Percentiles rank a stretch among this genome's conserved stretches.
Evolutionary conservation across 2,888 invertebrate species (phyloP).

Genomic region (Epistrophella euchroma): DNA sequence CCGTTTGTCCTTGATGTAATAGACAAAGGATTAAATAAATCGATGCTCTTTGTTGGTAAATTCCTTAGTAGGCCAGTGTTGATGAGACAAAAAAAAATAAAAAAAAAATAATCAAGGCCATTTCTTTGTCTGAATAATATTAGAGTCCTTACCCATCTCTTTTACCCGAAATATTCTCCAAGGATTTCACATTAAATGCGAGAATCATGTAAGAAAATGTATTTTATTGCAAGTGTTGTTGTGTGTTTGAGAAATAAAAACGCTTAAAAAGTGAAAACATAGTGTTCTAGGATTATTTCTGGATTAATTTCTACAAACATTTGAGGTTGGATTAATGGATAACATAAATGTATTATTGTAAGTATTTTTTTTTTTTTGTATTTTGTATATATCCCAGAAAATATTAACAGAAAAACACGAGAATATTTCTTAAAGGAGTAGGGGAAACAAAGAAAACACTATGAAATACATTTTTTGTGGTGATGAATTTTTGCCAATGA

Average conservation of each 20-base stretch:
- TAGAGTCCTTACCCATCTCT: background rate
- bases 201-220: conserved; percentile 30
- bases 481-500: conserved; percentile 20
- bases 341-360: conserved; percentile 16
- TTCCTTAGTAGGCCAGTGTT: background rate
- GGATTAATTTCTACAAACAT: background rate
- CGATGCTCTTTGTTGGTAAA: conserved; percentile 15
- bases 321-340: conserved; percentile 37
- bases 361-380: background rate
- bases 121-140: conserved; percentile 16
- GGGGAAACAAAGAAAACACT: background rate
- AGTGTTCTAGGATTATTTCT: conserved; percentile 22
- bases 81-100: conserved; percentile 6
- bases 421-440: conserved; percentile 46
- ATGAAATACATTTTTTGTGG: conserved; percentile 14
- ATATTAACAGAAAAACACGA: conserved; percentile 25
- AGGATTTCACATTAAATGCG: conserved; percentile 30
- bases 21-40: conserved; percentile 31
- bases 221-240: conserved; percentile 1
- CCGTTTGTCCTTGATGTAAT: conserved; percentile 43
- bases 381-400: background rate
- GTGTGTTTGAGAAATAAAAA: background rate
- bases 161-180: conserved; percentile 17
- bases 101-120: background rate
- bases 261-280: conserved; percentile 1